Percentiles rank a stretch among this genome's conserved stretches.
Conservation (phyloP, 2,888 invertebrate genomes). For the Sinelater perroti region DNA sequence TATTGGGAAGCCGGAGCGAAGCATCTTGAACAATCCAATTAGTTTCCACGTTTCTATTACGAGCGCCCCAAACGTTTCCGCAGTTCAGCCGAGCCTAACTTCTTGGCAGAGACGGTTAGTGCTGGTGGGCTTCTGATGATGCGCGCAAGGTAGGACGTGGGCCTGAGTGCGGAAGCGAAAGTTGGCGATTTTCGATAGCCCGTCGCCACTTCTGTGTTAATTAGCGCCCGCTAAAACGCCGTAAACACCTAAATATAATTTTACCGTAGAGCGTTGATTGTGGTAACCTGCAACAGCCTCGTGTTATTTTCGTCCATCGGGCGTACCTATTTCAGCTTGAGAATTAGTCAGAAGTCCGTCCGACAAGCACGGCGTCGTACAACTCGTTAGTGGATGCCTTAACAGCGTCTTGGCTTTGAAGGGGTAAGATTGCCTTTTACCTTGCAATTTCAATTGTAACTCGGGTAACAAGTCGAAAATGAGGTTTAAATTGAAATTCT, state of each 20-base stretch:
- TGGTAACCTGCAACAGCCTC: slow-evolving; percentile 48
- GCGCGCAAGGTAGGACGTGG: neutral
- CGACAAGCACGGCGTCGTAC: slow-evolving; percentile 17
- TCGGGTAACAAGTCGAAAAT: too few relatives aligned
- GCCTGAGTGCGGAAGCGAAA: neutral
- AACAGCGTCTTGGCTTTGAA: too few relatives aligned
- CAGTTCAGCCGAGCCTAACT: slow-evolving; percentile 2
- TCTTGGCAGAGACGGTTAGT: neutral
- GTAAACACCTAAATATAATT: slow-evolving; percentile 29
- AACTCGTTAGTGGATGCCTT: too few relatives aligned
- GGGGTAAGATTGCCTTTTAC: too few relatives aligned
- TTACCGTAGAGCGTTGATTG: slow-evolving; percentile 38
- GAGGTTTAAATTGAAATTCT: too few relatives aligned
- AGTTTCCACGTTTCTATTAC: slow-evolving; percentile 11
- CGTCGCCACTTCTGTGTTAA: slow-evolving; percentile 6
- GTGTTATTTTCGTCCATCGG: slow-evolving; percentile 52
- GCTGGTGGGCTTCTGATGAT: neutral
- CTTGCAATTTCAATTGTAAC: too few relatives aligned
- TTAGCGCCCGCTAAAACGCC: slow-evolving; percentile 2
- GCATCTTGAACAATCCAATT: slow-evolving; percentile 15
- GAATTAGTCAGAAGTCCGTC: slow-evolving; percentile 51
- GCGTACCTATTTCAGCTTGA: slow-evolving; percentile 53
- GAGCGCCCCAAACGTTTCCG: neutral
- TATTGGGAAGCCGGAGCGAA: too few relatives aligned
- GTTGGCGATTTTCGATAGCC: neutral